Evolutionary conservation across 2,113 vertebrate species (phyloP), one percentile per base, ranked within the genome.

Genomic region (Phoxinus phoxinus): DNA sequence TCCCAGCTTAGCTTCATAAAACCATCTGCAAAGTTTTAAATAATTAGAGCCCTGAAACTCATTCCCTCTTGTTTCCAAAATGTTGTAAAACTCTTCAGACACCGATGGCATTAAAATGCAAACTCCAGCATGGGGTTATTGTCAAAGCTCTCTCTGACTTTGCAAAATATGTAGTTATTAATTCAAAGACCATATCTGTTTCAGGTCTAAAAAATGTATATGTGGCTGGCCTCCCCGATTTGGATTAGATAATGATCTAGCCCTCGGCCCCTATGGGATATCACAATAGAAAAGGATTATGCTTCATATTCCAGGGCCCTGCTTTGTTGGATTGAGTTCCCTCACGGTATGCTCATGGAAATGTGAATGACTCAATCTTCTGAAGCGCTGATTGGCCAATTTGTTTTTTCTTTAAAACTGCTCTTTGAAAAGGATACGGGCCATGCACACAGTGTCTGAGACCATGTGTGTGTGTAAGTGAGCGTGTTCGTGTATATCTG

Each of bases 231-330:
- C 82, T 59, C 53, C 32, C 61, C 1, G 71, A 61, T 82, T 81
- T 63, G 69, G 79, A 74, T 76, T 81, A 86, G 79, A 86, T 86
- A 86, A 86, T 82, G 58, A 83, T 83, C 71, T 41, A 41, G 58
- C n/a, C 44, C 76, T 61, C 10, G 23, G 86, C 81, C 84, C 37
- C 81, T 53, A 71, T 27, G 73, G 75, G 86, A 73, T 69, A 87
- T 83, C 84, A 89, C 71, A 81, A 73, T 89, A 51, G 67, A 86
- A 87, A 86, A 69, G 81, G 84, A 86, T 86, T 86, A 78, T 10
- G 53, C 59, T 87, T 84, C 78, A 73, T 86, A 89, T 84, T 81
- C 69, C 71, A 30, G 37, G 59, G 21, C 83, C 71, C 32, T 23
- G 71, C 53, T 79, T 37, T 63, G 53, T 44, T 41, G 25, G 84